Base-by-base conservation (phyloP, 2,113 vertebrate genomes). In the Scortum barcoo region DNA sequence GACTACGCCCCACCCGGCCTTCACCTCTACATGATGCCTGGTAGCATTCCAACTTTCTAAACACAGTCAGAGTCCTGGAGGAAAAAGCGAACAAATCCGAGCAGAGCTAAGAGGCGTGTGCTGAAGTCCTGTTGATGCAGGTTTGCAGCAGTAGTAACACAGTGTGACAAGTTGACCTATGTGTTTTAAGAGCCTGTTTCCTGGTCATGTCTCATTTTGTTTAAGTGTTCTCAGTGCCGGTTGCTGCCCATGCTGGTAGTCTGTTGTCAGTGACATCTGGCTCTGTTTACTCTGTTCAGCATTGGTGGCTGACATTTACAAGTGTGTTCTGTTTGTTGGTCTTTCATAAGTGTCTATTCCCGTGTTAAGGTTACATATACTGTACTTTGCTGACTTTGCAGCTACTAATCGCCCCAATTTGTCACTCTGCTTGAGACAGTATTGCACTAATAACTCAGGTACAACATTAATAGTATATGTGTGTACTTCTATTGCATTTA, bases 181-280 rank as follows among this genome's bases (percentile, higher is more conserved):
- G 81, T 89, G 85, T 91, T 88, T 88, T 86, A 89, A 89, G 77
- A 80, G 80, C 66, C 67, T 76, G 80, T 86, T 88, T 88, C 90
- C 84, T 79, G 24, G 87, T 85, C 76, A 76, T 19, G 67, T 91
- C 86, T 93, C 63, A 66, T 81, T 83, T 81, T 76, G 78, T 88
- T 85, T 60, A 80, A 88, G 65, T 84, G 56, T 87, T 92, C 76
- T 87, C 81, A 42, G 58, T 58, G 72, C 61, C 9, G 56, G 46
- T 83, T n/a, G 19, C 70, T 83, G 73, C n/a, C 62, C 78, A 62
- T 72, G 78, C 80, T 19, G 48, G 75, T 24, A 53, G 51, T n/a
- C 16, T 78, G 71, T 77, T 86, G 86, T 88, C 85, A 68, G 56
- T 38, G 54, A 88, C 91, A 91, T 91, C 89, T 92, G 91, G 81